phyloP scores from a whole-genome alignment of 1,140 invertebrate genomes.

The Ceratoteleas bidentatus region DNA sequence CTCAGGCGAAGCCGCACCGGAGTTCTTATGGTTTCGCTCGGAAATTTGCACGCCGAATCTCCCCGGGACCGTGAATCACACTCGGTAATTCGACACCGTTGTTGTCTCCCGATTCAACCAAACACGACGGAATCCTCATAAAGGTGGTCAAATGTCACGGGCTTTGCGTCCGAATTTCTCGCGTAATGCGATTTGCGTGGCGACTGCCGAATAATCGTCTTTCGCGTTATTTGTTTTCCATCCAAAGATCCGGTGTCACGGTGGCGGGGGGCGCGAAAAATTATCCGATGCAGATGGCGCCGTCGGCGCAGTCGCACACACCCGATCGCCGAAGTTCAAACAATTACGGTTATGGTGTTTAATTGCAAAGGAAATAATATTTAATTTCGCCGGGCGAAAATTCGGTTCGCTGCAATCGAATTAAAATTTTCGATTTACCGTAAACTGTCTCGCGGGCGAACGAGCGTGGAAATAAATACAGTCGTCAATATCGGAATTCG shows the following conservation, averaged over 20 bases:
- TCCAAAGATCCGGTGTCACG: too few species aligned
- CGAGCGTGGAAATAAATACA: neutral
- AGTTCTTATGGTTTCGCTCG: conserved; percentile 43
- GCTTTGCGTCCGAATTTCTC: conserved; percentile 2
- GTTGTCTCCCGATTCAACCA: conserved; percentile 41
- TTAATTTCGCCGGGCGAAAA: too few species aligned
- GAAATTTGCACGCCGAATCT: conserved; percentile 31
- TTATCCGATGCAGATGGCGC: neutral
- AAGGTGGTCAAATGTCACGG: conserved; percentile 45
- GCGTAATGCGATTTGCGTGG: conserved; percentile 42
- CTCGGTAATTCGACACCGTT: conserved; percentile 32
- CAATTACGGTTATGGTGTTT: neutral
- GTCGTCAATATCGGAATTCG: neutral
- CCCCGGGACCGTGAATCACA: conserved; percentile 24
- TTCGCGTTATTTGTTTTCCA: conserved; percentile 17
- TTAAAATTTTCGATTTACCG: neutral
- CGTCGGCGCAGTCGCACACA: neutral
- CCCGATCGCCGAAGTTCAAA: neutral
- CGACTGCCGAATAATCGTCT: conserved; percentile 48
- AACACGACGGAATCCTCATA: conserved; percentile 46
- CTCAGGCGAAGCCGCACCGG: conserved; percentile 22
- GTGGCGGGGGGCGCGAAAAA: conserved; percentile 15
- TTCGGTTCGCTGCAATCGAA: too few species aligned
- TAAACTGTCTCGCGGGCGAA: neutral
- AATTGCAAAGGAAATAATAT: too few species aligned